phyloP scores from a whole-genome alignment of 2,888 invertebrate species.

The Sesia apiformis region DNA sequence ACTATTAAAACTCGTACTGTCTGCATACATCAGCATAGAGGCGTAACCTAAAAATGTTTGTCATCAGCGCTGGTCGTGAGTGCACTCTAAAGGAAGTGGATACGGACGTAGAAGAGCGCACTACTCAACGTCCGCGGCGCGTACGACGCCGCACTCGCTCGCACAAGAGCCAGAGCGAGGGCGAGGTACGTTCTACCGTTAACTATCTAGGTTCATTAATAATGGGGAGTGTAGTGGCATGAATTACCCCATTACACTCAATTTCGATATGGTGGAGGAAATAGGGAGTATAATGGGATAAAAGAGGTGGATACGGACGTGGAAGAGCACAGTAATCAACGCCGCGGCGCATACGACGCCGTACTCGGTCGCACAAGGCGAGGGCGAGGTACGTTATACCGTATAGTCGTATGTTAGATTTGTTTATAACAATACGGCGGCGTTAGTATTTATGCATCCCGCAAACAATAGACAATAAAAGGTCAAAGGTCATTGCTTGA shows the following conservation, averaged over 20 bases:
- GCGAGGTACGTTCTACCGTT: slow-evolving; percentile 35
- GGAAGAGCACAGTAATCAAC: slow-evolving; percentile 69
- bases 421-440: no score
- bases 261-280: no score
- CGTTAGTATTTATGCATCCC: no score
- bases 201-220: no score
- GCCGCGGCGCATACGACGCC: slow-evolving; percentile 45
- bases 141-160: slow-evolving; percentile 59
- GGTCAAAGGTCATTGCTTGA: no score
- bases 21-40: no score
- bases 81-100: slow-evolving; percentile 80
- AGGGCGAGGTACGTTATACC: slow-evolving; percentile 40
- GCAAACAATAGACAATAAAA: no score
- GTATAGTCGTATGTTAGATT: background rate
- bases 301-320: slow-evolving; percentile 82
- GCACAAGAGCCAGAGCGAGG: slow-evolving; percentile 65
- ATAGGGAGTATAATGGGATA: slow-evolving; percentile 22
- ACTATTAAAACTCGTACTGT: no score
- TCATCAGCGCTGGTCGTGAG: slow-evolving; percentile 71
- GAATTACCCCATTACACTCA: no score
- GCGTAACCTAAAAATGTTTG: background rate
- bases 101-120: slow-evolving; percentile 78
- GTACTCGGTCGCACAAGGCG: slow-evolving; percentile 66
- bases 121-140: slow-evolving; percentile 56
- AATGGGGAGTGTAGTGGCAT: no score